Evolutionary conservation across 2,888 invertebrate genomes (phyloP), one percentile per base, ranked within the genome.

Genomic region (Tetanocera ferruginea): DNA sequence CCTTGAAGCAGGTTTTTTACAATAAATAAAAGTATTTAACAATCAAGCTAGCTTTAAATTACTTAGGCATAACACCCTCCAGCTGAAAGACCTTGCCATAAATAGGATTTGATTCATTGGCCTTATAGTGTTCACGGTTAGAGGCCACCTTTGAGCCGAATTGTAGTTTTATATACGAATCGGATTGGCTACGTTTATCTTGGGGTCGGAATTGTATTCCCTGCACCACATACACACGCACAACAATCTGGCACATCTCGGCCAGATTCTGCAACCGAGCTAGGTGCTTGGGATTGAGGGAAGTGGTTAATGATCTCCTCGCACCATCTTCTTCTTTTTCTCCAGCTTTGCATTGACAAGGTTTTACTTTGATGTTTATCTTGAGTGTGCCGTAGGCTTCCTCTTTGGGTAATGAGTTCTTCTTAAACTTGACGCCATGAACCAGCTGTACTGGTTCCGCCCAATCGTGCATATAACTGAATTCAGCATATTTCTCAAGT

Each of bases 221-320:
- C 89, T 92, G 92, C 1, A 96, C 90, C 43, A 96, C 90, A 88
- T 98, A 98, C 0, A 97, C 92, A 37, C 97, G 91, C 3, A 96
- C 92, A 0, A 84, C 64, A 0, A 90, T 74, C 23, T 84, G 85
- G 0, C 85, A 80, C 6, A 85, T 80, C 2, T 86, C 85, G 0
- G 81, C 80, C 5, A 87, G 52, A 0, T 83, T 76, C 14, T 85
- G 85, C 1, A 86, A 76, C 8, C 84, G 79, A 0, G 80, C 74
- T 60, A 86, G 86, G n/a, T 84, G 82, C 4, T 83, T 84, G 0
- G 86, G 83, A 82, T 84, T 85, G 4, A 85, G 71, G 0, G 85
- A 81, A 0, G 83, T 80, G 0, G 84, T 78, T 66, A 86, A 34
- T 0, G 84, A 83, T 17, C 79, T 85, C 51, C 83, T 23, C 79